A percentile compares a stretch with the other conserved stretches of the same genome.
These are phyloP conservation scores for Heliconius nattereri DNA, from an alignment of 1,140 invertebrate genomes.

Conservation along the genomic window DNA sequence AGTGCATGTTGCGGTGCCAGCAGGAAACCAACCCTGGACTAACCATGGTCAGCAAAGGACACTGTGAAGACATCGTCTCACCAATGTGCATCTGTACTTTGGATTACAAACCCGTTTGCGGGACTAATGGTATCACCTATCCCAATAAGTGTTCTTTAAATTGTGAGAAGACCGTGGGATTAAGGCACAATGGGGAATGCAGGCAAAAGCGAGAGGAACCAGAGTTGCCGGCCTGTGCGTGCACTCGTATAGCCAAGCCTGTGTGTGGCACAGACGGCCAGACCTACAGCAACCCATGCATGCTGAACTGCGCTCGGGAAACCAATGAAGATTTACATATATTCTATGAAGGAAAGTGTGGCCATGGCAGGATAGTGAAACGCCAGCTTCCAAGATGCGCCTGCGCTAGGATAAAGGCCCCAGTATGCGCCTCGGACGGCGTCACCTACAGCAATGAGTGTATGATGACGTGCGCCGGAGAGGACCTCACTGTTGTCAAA, in stretches of 20 bases:
- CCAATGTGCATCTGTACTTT: slow-evolving; percentile 26
- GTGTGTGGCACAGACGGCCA: slow-evolving; percentile 78
- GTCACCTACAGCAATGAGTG: slow-evolving; percentile 55
- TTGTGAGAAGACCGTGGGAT: slow-evolving; percentile 23
- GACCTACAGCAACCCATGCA: slow-evolving; percentile 74
- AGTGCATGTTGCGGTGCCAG: slow-evolving; percentile 75
- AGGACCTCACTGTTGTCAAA: slow-evolving; percentile 33
- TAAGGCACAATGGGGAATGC: slow-evolving; percentile 30
- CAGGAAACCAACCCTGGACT: slow-evolving; percentile 35
- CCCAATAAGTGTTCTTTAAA: slow-evolving; percentile 37
- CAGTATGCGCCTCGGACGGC: slow-evolving; percentile 54
- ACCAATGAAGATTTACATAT: slow-evolving; percentile 37
- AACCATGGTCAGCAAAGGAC: slow-evolving; percentile 24
- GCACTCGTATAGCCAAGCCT: slow-evolving; percentile 56
- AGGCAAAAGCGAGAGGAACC: slow-evolving; percentile 39
- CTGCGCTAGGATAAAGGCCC: slow-evolving; percentile 43
- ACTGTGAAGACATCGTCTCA: slow-evolving; percentile 23
- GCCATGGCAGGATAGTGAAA: neutral
- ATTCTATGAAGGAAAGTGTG: slow-evolving; percentile 21
- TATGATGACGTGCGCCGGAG: slow-evolving; percentile 49
- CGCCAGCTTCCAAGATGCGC: slow-evolving; percentile 27
- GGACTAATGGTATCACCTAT: slow-evolving; percentile 41
- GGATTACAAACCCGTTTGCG: slow-evolving; percentile 35
- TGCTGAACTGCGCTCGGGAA: slow-evolving; percentile 28
- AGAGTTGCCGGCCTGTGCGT: slow-evolving; percentile 41